Evolutionary conservation across 2,888 invertebrate genomes (phyloP).

Genomic region (Tryphoninae sp.): DNA sequence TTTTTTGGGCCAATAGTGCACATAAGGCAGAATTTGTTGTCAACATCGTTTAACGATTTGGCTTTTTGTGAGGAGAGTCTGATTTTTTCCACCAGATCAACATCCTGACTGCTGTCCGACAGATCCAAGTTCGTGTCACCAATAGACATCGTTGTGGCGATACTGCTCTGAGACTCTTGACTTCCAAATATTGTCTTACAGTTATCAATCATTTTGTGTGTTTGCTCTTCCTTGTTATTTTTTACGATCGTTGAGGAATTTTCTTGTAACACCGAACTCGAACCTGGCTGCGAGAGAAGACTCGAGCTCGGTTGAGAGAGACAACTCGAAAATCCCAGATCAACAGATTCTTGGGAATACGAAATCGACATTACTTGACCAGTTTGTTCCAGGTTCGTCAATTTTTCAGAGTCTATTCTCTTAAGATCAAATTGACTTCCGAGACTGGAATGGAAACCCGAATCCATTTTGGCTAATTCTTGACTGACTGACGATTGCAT

Average conservation of each 20-base stretch:
- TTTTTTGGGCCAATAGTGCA: constrained; percentile 86
- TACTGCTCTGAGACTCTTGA: constrained; percentile 49
- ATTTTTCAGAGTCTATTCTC: neutral
- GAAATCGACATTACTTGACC: constrained; percentile 14
- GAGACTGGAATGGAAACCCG: constrained; percentile 80
- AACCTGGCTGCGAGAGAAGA: constrained; percentile 9
- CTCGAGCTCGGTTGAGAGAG: constrained; percentile 25
- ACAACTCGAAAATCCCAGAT: constrained; percentile 33
- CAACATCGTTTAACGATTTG: constrained; percentile 50
- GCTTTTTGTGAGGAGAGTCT: constrained; percentile 9
- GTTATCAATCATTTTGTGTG: constrained; percentile 9
- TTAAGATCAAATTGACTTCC: constrained; percentile 67
- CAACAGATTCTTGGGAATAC: constrained; percentile 44
- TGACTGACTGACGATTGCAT: constrained; percentile 3
- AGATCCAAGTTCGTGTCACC: constrained; percentile 2
- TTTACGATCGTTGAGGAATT: neutral
- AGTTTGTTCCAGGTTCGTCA: neutral
- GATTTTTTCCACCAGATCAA: constrained; percentile 16
- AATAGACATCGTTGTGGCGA: constrained; percentile 34
- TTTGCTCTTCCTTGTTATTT: constrained; percentile 23
- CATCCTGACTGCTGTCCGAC: constrained; percentile 9
- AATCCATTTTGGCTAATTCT: constrained; percentile 73
- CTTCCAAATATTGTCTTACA: constrained; percentile 16
- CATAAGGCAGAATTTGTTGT: constrained; percentile 83
- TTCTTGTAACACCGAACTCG: constrained; percentile 6